Conservation (phyloP, 2,797 vertebrate species). For the Poeciliopsis infans region DNA sequence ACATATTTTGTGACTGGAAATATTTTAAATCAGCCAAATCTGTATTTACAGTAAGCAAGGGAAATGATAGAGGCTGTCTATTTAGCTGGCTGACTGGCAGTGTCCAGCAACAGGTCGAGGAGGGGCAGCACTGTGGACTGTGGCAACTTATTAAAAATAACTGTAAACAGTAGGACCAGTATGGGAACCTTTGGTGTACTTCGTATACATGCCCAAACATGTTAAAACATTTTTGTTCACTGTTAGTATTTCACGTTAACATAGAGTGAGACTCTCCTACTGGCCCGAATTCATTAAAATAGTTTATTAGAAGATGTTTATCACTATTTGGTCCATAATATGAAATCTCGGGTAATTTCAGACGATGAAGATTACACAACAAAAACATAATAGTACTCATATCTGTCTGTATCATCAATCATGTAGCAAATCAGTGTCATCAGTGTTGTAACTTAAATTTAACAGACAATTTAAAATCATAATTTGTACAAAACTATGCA, state of each 20-base stretch:
- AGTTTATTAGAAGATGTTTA: neutral
- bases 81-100: neutral
- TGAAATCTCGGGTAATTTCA: neutral
- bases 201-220: neutral
- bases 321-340: neutral
- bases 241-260: neutral
- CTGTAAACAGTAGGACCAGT: neutral
- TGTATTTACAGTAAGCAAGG: neutral
- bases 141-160: neutral
- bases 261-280: neutral
- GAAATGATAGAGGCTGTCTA: neutral
- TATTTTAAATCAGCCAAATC: neutral
- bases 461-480: neutral
- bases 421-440: neutral
- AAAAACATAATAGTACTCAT: neutral
- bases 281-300: neutral
- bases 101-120: neutral
- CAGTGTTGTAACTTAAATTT: neutral
- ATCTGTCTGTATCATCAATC: neutral
- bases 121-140: neutral
- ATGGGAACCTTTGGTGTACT: neutral
- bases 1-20: neutral
- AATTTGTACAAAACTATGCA: neutral
- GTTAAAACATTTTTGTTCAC: slow-evolving; percentile 4
- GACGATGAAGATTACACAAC: neutral